Percentiles rank a stretch among this genome's conserved stretches.
These are phyloP conservation scores for Lota lota DNA, from an alignment of 2,113 vertebrate genomes.

Conservation along the genomic window DNA sequence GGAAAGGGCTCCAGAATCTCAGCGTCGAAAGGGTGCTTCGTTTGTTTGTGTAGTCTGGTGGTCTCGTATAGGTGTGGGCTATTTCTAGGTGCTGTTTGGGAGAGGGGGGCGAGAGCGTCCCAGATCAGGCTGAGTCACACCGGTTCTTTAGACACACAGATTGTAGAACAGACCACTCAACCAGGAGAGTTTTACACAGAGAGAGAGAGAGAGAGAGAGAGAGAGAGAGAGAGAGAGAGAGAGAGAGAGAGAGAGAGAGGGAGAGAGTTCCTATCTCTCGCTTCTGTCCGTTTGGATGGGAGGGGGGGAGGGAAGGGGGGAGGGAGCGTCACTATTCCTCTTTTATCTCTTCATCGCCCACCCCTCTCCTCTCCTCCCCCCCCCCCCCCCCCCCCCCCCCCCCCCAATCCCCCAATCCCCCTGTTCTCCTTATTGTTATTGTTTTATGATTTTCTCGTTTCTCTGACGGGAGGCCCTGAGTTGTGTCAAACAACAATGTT, in stretches of 20 bases:
- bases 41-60: slow-evolving; percentile 45
- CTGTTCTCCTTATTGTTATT: background rate
- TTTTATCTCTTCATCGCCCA: background rate
- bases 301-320: background rate
- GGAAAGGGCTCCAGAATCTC: too few species aligned
- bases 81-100: slow-evolving; percentile 47
- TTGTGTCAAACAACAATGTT: too few species aligned
- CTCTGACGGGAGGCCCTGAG: background rate
- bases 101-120: slow-evolving; percentile 46
- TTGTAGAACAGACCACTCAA: slow-evolving; percentile 31
- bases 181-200: slow-evolving; percentile 23
- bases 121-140: slow-evolving; percentile 65
- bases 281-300: too few species aligned
- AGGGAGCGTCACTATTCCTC: slow-evolving; percentile 6
- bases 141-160: slow-evolving; percentile 40
- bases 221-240: slow-evolving; percentile 3
- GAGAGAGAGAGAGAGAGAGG: slow-evolving; percentile 18
- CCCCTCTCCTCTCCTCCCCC: slow-evolving; percentile 7
- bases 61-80: slow-evolving; percentile 47
- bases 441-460: slow-evolving; percentile 2
- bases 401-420: background rate
- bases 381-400: background rate
- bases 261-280: too few species aligned
- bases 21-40: too few species aligned
- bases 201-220: slow-evolving; percentile 32